Percentiles rank a stretch among this genome's conserved stretches.
Conservation (phyloP, 2,888 invertebrate genomes). For the Chorisops tibialis region DNA sequence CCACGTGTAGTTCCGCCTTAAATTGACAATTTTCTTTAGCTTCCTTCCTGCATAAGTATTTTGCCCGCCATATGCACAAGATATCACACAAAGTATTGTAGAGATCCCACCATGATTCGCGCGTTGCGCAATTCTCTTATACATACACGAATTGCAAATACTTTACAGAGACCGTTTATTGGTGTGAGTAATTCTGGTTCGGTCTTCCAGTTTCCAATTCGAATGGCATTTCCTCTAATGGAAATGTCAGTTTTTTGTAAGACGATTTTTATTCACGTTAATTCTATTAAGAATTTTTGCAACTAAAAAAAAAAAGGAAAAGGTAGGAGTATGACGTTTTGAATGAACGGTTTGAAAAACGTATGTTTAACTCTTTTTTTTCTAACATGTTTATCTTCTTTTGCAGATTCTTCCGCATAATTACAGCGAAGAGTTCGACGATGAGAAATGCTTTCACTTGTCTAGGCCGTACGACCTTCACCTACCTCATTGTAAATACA, state of each 20-base stretch:
- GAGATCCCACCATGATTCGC: too few relatives aligned
- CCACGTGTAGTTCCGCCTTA: neutral
- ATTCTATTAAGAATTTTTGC: too few relatives aligned
- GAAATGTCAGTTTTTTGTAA: too few relatives aligned
- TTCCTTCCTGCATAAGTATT: neutral
- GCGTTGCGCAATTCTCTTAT: slow-evolving; percentile 18
- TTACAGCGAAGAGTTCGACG: too few relatives aligned
- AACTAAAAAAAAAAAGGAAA: too few relatives aligned
- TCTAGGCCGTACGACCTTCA: slow-evolving; percentile 20
- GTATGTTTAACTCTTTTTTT: too few relatives aligned
- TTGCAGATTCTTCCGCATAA: too few relatives aligned
- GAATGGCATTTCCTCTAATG: slow-evolving; percentile 17
- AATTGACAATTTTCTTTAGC: neutral
- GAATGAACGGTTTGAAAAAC: too few relatives aligned
- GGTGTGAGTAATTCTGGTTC: neutral
- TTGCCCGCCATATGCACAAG: slow-evolving; percentile 2
- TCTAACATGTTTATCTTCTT: too few relatives aligned
- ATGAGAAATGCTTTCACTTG: slow-evolving; percentile 21
- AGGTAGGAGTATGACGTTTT: too few relatives aligned
- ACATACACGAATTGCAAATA: too few relatives aligned
- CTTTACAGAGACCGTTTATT: neutral
- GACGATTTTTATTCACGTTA: too few relatives aligned
- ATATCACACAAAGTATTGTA: neutral
- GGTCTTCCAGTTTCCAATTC: slow-evolving; percentile 10
- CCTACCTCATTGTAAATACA: slow-evolving; percentile 9